These are phyloP conservation scores for Spea bombifrons DNA, from an alignment of 2,113 vertebrate species.

Conservation along the genomic window DNA sequence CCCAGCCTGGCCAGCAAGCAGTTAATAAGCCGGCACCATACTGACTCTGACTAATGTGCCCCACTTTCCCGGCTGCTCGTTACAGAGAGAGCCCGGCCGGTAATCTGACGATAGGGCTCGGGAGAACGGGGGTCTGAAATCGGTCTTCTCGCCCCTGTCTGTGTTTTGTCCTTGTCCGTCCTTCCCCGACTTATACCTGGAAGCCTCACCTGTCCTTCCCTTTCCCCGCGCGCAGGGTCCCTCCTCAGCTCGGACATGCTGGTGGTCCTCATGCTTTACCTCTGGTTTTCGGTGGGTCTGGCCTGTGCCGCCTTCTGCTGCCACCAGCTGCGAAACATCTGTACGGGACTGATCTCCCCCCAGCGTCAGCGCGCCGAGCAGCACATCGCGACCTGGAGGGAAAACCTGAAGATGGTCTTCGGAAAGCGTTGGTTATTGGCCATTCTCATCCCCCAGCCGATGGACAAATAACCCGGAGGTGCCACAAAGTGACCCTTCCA, in stretches of 20 bases:
- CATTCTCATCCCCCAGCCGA: conserved; percentile 83
- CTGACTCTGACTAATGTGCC: conserved; percentile 43
- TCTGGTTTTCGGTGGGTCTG: conserved; percentile 94
- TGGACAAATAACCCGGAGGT: conserved; percentile 61
- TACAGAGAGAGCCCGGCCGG: conserved; percentile 34
- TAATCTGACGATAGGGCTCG: not conserved
- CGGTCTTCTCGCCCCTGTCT: not conserved
- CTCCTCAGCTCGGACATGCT: conserved; percentile 92
- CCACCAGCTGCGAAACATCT: conserved; percentile 91
- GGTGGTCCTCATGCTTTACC: conserved; percentile 95
- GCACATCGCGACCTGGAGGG: conserved; percentile 75
- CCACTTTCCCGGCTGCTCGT: conserved; percentile 27
- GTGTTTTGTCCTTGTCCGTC: no score
- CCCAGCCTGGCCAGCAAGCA: not conserved
- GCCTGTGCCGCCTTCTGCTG: conserved; percentile 94
- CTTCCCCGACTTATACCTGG: no score
- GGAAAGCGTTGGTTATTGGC: conserved; percentile 90
- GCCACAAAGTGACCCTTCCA: no score
- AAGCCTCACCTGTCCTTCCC: not conserved
- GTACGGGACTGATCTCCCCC: conserved; percentile 87
- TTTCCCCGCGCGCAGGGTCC: conserved; percentile 67
- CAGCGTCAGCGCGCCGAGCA: conserved; percentile 80
- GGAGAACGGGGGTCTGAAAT: not conserved
- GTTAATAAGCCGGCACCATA: not conserved
- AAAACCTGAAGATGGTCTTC: conserved; percentile 88